Evolutionary conservation across 2,888 invertebrate species (phyloP), one percentile per base, ranked within the genome.

Genomic region (Psylliodes chrysocephalus): DNA sequence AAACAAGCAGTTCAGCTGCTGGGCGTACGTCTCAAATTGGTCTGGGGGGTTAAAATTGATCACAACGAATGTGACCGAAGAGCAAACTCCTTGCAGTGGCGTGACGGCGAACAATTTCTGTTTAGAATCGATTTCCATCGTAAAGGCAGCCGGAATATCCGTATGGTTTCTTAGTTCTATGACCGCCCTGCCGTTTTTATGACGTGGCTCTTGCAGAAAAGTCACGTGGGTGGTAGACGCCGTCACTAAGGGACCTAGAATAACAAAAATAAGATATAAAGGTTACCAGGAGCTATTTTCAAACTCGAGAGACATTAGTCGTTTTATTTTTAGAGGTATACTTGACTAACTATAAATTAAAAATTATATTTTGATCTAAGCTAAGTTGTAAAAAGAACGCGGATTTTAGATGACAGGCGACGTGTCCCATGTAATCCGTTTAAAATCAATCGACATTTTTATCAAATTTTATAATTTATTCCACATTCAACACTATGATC

Each of bases 101-200:
- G 76, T 73, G 2, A 83, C 66, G 49, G 76, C 74, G 68, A 83
- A 84, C 10, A 78, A 62, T 35, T 73, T 75, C 30, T 78, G 73
- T 19, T 67, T 64, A 51, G 78, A 76, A 35, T 71, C 68, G 1
- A 79, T 60, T 47, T 83, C 81, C 17, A 84, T 80, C 63, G 80
- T 75, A 63, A 80, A 84, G 14, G 56, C 71, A 1, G 81, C 80
- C 0, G 75, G 55, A 14, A 76, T 67, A 12, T 70, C 68, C 0
- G 82, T 79, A 18, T 67, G 57, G 65, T 84, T 84, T 8, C 57
- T 73, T 10, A 84, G 65, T 71, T 79, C 81, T 18, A 83, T 71
- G 1, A 76, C 75, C 18, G 68, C 67, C 53, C 65, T 67, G 8
- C 61, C 46, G 12, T 19, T 53, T 18, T 30, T 52, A 18, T 61